Evolutionary conservation across 2,797 vertebrate species (phyloP).

Genomic region (Chrosomus eos): DNA sequence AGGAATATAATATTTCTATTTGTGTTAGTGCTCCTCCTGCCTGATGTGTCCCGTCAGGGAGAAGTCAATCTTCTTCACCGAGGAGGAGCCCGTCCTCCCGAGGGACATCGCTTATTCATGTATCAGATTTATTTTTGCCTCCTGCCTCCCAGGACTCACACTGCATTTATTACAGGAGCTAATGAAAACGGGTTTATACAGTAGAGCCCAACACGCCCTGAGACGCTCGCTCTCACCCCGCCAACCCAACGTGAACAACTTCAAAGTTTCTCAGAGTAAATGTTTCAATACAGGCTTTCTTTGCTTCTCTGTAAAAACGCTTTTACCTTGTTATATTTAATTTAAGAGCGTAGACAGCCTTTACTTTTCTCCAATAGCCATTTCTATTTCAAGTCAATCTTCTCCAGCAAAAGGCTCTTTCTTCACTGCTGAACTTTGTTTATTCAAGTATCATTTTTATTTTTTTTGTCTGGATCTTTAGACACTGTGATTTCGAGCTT

Average conservation of each 20-base stretch:
- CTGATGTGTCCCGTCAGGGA: conserved; percentile 78
- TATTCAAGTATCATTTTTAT: neutral
- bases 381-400: conserved; percentile 25
- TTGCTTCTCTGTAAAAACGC: neutral
- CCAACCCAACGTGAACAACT: neutral
- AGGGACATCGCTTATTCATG: conserved; percentile 81
- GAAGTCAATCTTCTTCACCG: conserved; percentile 81
- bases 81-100: conserved; percentile 75
- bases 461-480: conserved; percentile 24
- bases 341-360: neutral
- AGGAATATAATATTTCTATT: conserved; percentile 66
- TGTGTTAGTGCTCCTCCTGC: conserved; percentile 75
- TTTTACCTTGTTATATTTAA: conserved; percentile 16
- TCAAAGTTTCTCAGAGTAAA: neutral
- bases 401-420: neutral
- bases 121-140: conserved; percentile 81
- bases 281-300: neutral
- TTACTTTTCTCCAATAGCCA: neutral
- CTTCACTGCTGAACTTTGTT: neutral
- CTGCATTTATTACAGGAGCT: conserved; percentile 79
- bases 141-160: conserved; percentile 76
- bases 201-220: conserved; percentile 65
- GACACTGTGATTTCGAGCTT: neutral
- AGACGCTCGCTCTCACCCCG: conserved; percentile 58
- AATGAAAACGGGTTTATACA: conserved; percentile 81